Evolutionary conservation across 2,888 invertebrate species (phyloP), one percentile per base, ranked within the genome.

Genomic region (Epirrita christyi): DNA sequence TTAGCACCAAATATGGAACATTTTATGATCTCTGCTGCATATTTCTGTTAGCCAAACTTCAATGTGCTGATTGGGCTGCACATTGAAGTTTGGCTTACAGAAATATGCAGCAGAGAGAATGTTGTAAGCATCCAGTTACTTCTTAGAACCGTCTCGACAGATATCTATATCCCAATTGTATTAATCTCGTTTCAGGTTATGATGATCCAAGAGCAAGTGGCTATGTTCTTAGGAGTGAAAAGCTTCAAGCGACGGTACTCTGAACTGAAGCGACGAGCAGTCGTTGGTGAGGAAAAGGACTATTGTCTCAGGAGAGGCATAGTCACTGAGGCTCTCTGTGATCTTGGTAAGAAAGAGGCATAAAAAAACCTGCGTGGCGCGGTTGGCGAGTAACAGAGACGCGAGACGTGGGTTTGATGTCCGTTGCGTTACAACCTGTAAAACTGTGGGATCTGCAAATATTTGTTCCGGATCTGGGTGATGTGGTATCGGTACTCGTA

Each of bases 181-280:
- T 9, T 9, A 0, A 4, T 45, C 13, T 37, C 41, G 53, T 82
- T 95, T 46, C 96, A 98, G 73, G 96, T 96, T 47, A 98, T 95
- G 88, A 97, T 98, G 96, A 95, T 99, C 57, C 98, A 99, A 86
- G 99, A 99, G 83, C 99, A 94, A 96, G 96, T 99, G 61, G 97
- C 98, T 0, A 97, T 98, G 81, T 98, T 97, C 87, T 93, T 99
- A 61, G 97, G 97, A 37, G 97, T 99, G 32, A 98, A 98, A 80
- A 98, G 98, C 56, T 99, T 99, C 85, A 99, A 99, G 84, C 93
- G 99, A 64, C 98, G 98, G 79, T 98, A 98, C 88, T 96, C 97
- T n/a, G 97, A 97, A 83, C 84, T 97, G 50, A 94, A 95, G 67
- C 93, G 98, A 54, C 93, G 98, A 52, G 92, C 96, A 64, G 95